phyloP scores from a whole-genome alignment of 2,113 vertebrate genomes.

The Microcebus murinus region DNA sequence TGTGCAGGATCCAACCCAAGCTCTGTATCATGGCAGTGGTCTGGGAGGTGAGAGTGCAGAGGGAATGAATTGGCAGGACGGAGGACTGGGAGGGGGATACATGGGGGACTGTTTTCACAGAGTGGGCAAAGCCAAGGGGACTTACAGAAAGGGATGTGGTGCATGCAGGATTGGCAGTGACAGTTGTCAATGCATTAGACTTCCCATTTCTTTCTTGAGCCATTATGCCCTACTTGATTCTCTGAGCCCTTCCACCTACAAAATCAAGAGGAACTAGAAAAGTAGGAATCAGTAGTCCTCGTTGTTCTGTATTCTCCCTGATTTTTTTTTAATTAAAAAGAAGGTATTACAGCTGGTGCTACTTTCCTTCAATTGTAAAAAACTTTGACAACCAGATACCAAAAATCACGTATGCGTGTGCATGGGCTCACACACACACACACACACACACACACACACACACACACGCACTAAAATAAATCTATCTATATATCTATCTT shows the following conservation, averaged over 20 bases:
- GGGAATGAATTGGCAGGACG: neutral
- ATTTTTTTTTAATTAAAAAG: neutral
- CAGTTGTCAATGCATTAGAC: neutral
- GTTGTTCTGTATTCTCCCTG: neutral
- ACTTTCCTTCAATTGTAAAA: slow-evolving; percentile 39
- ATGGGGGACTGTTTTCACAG: neutral
- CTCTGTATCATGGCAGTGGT: neutral
- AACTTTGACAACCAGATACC: slow-evolving; percentile 28
- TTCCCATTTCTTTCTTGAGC: neutral
- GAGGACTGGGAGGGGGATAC: neutral
- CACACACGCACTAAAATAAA: no score
- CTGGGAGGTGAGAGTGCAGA: fast-evolving
- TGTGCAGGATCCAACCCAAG: neutral
- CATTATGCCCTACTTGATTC: neutral
- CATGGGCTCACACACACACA: no score
- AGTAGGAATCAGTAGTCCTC: neutral
- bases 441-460: neutral
- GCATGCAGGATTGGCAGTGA: neutral
- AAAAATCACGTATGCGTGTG: neutral
- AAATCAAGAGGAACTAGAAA: neutral
- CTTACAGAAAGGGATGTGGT: neutral
- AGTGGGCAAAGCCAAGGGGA: neutral
- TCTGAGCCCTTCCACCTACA: neutral
- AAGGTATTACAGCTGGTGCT: neutral
- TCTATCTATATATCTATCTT: neutral